Evolutionary conservation across 2,888 invertebrate species (phyloP), one percentile per base, ranked within the genome.

Genomic region (Halictus quadricinctus): DNA sequence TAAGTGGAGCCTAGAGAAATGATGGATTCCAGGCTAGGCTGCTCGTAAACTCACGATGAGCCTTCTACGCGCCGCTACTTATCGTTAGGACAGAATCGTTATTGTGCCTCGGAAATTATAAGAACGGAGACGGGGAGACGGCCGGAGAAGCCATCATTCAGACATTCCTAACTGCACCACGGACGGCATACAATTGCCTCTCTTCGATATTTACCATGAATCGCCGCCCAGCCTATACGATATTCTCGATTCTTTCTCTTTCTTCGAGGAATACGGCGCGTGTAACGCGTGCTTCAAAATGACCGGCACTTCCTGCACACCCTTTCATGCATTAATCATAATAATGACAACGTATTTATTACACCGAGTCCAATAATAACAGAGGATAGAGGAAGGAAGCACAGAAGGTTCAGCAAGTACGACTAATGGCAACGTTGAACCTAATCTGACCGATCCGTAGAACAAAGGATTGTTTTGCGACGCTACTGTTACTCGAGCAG

Each of bases 1-100:
- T 83, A 87, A 85, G 82, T 87, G 83, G 85, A 85, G 78, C 69
- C 69, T 77, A 80, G 83, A 80, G 75, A 83, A 87, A 85, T 83
- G 85, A 87, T 66, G 80, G 76, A 80, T 78, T 70, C 72, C 86
- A 81, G 74, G 73, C 79, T 73, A 70, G 81, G 21, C 50, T 48
- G 58, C 58, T 84, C 83, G 74, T 85, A 79, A 80, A 83, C 43
- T 75, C 60, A 6, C 58, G 74, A 84, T 58, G 77, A 80, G 54
- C 46, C 77, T 69, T 66, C 79, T 58, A 76, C 72, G 72, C 73
- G 21, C 41, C 80, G 66, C 72, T 60, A 73, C 78, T 64, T 54
- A 66, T 74, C 72, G 48, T 78, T 78, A 66, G 58, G 64, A 36
- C 60, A 41, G 54, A 79, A 80, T 79, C 76, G 72, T 60, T 80